Percentiles rank a stretch among this genome's conserved stretches.
These are phyloP conservation scores for Solenodon paradoxus DNA, from an alignment of 2,113 vertebrate genomes.

Conservation along the genomic window DNA sequence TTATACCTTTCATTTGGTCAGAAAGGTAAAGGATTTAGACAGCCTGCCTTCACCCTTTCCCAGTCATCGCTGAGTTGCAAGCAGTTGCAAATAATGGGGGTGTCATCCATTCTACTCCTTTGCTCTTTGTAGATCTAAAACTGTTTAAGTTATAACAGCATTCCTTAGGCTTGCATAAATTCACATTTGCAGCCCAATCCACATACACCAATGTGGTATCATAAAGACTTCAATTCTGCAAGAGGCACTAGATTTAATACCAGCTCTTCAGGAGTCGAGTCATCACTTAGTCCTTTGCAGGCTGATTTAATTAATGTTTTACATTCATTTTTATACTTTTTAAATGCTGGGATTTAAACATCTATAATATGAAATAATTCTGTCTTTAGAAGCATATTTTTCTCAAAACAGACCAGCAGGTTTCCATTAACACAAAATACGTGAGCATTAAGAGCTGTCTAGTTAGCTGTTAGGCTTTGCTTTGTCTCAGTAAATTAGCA, in stretches of 20 bases:
- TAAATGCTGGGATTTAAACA: slow-evolving; percentile 36
- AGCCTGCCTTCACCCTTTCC: background rate
- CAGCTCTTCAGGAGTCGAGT: background rate
- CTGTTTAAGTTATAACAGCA: slow-evolving; percentile 43
- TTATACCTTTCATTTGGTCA: slow-evolving; percentile 50
- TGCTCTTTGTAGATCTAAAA: slow-evolving; percentile 58
- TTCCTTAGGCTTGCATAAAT: slow-evolving; percentile 40
- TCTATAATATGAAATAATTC: slow-evolving; percentile 41
- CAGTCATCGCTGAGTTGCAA: slow-evolving; percentile 10
- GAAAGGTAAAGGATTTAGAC: slow-evolving; percentile 58
- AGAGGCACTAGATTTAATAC: slow-evolving; percentile 9
- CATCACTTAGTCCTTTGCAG: background rate
- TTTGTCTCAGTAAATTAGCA: slow-evolving; percentile 56
- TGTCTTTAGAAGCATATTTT: slow-evolving; percentile 45
- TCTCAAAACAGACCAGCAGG: background rate
- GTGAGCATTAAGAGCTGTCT: background rate
- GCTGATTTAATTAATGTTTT: slow-evolving; percentile 59
- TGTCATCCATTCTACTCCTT: slow-evolving; percentile 27
- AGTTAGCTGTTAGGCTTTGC: background rate
- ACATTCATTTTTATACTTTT: slow-evolving; percentile 33
- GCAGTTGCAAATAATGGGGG: background rate
- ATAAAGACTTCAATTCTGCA: slow-evolving; percentile 37
- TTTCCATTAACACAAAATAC: slow-evolving; percentile 54
- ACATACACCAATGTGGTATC: background rate
- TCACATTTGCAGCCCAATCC: slow-evolving; percentile 57